These are phyloP conservation scores for Vicugna pacos DNA, from an alignment of 2,113 vertebrate genomes.

Conservation along the genomic window DNA sequence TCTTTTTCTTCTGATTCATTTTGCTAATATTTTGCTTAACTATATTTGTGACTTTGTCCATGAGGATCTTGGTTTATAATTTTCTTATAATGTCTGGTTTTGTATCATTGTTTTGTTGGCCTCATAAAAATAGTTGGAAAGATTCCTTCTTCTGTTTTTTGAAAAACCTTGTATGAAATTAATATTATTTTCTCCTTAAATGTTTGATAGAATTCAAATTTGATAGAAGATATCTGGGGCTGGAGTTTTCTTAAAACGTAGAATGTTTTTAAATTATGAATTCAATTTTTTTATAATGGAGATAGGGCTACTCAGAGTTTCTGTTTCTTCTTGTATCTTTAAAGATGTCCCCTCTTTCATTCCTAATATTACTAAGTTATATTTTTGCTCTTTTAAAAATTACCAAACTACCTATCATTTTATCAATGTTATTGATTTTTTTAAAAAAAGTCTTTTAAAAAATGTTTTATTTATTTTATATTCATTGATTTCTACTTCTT, in stretches of 20 bases:
- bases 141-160: neutral
- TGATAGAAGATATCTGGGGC: neutral
- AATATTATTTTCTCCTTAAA: neutral
- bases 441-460: neutral
- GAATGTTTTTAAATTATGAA: neutral
- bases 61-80: neutral
- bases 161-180: neutral
- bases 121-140: neutral
- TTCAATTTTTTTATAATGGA: neutral
- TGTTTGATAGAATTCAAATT: constrained; percentile 22
- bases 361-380: neutral
- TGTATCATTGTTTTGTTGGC: neutral
- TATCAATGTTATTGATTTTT: neutral
- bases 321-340: neutral
- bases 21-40: neutral
- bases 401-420: neutral
- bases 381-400: neutral
- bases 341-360: neutral
- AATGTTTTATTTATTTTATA: neutral
- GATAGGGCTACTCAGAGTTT: neutral
- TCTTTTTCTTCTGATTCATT: neutral
- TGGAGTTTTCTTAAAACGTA: neutral
- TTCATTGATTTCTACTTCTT: neutral
- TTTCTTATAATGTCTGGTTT: neutral
- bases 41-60: neutral